Base-by-base conservation (phyloP, 2,113 vertebrate genomes). In the Amphiprion ocellaris region DNA sequence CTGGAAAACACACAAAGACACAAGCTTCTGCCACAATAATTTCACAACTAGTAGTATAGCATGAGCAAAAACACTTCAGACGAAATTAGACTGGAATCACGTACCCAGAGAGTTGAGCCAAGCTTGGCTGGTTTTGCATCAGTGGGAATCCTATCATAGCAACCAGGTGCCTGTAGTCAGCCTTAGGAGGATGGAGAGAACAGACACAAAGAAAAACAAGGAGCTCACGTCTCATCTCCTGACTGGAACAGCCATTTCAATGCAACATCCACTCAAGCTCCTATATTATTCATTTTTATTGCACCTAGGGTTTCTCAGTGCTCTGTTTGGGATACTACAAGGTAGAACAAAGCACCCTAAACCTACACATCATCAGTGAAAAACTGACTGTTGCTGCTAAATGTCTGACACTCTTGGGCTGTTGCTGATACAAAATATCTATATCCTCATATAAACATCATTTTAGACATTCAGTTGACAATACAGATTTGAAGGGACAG, bases 81-180 rank as follows among this genome's bases (percentile, higher is more conserved):
- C n/a, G 44, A 78, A 84, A 68, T 74, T 30, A 80, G 19, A 67
- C 19, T 1, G 2, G 17, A 33, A 26, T 63, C 30, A 19, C 8
- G 46, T 67, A 61, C 74, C 86, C 50, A 55, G 87, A 85, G 89
- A 77, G 86, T 61, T 74, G 85, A 77, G 77, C 56, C 14, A 71
- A 79, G 74, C 76, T 75, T 39, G 89, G 89, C 69, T 73, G 50
- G 73, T 87, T 61, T 93, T 93, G 92, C 93, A 92, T 94, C 92
- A 94, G 83, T 89, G 77, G 78, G 81, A 78, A 80, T 68, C 89
- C 65, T 81, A 70, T 88, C 89, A 77, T 87, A 74, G 91, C 84
- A 93, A 93, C 91, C 65, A 49, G 77, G 69, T 26, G 61, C 55
- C 56, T 33, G 44, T 54, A 66, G 54, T 39, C 52, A 70, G 50